Base-by-base conservation (phyloP, 2,113 vertebrate genomes). In the Spizaetus ornatus region DNA sequence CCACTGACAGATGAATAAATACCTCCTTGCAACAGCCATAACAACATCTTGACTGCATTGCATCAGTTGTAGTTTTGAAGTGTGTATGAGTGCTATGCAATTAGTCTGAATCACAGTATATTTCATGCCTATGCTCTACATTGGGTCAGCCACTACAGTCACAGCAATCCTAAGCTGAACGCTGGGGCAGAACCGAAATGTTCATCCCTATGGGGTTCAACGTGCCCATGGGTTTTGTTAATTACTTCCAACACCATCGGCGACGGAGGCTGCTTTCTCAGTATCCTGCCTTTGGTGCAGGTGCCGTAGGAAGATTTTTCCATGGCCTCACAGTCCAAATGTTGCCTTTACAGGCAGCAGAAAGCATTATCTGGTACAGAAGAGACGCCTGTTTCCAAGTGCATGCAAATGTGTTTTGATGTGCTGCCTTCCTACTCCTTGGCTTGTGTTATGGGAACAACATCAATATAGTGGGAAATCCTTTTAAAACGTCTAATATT, bases 401-500 rank as follows among this genome's bases (percentile, higher is more conserved):
- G 74, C 42, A 50, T 53, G 52, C 52, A 53, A 29, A 53, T 53
- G 27, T 53, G 52, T 96, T 96, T 97, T 95, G 91, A 91, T 96
- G 94, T 97, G 63, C 96, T 96, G 95, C 79, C 78, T 96, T 97
- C 82, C 97, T 96, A 81, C 93, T 95, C 86, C 63, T 95, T 97
- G 96, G 94, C 97, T 94, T 87, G 58, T 32, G 71, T 86, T 93
- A 91, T 55, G 89, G 89, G 94, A 97, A 91, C 95, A 92, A 92
- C 95, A 95, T 95, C 84, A 96, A 74, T 94, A 87, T 77, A 91
- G 86, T 80, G 84, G 84, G 89, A 95, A 97, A 95, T 91, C 93
- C 95, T 97, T 97, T 97, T 93, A 95, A 96, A 95, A 83, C 55
- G 3, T 97, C 91, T 97, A 93, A 70, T 94, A 97, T 97, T 97